Evolutionary conservation across 1,140 invertebrate species (phyloP).

Genomic region (Drosophila pallidifrons): DNA sequence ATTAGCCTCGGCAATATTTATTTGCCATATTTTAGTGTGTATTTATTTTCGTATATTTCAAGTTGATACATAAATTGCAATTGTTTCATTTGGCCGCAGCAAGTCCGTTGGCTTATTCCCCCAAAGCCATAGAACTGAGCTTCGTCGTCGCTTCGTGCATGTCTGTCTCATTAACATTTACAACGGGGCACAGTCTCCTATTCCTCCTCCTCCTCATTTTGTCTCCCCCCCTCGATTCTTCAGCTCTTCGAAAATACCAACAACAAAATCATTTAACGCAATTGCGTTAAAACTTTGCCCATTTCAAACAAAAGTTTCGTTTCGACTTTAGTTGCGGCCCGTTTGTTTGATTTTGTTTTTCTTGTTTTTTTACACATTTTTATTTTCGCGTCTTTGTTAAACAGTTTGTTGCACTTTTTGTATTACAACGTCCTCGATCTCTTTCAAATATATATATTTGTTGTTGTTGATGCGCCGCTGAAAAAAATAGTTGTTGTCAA

Average conservation of each 20-base stretch:
- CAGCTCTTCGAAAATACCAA: neutral
- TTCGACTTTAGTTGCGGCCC: constrained; percentile 34
- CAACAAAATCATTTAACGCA: constrained; percentile 73
- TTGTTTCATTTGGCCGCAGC: constrained; percentile 13
- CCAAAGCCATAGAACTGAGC: constrained; percentile 40
- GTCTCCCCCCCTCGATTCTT: neutral
- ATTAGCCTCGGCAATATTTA: too few species aligned
- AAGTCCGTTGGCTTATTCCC: constrained; percentile 33
- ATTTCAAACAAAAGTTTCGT: constrained; percentile 41
- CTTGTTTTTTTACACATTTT: neutral
- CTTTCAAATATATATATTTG: constrained; percentile 15
- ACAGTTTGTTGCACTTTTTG: constrained; percentile 64
- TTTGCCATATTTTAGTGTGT: too few species aligned
- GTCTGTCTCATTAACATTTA: constrained; percentile 60
- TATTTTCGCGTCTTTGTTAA: constrained; percentile 45
- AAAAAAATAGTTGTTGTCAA: constrained; percentile 43
- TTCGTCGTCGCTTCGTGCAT: constrained; percentile 41
- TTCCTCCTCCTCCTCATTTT: neutral
- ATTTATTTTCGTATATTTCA: too few species aligned
- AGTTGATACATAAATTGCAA: neutral
- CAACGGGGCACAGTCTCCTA: constrained; percentile 40
- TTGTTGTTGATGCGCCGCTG: constrained; percentile 30
- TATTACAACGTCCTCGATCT: constrained; percentile 49
- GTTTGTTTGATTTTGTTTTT: constrained; percentile 41
- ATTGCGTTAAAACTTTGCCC: constrained; percentile 75